Evolutionary conservation across 23 tunicate species (phyloP).

Genomic region (Halocynthia aurantium): DNA sequence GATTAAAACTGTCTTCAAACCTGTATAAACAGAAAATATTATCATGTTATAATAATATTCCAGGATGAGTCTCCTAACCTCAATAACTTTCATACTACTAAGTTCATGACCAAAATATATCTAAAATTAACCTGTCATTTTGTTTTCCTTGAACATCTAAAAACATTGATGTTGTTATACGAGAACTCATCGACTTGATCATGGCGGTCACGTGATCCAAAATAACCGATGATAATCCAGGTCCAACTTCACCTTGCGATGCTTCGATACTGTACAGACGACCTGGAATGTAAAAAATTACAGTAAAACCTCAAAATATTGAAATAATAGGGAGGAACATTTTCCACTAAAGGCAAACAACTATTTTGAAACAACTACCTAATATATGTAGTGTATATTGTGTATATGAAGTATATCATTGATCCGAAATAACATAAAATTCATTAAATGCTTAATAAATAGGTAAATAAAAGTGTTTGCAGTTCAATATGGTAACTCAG

Average conservation of each 20-base stretch:
- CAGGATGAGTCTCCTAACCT: no score
- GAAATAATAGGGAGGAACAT: no score
- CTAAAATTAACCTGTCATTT: constrained; percentile 49
- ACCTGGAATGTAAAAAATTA: constrained; percentile 18
- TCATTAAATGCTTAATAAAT: no score
- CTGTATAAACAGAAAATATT: constrained; percentile 20
- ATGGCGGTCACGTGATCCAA: constrained; percentile 56
- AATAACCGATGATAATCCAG: constrained; percentile 46
- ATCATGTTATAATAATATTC: background rate
- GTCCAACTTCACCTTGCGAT: constrained; percentile 49
- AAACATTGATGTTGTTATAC: constrained; percentile 66
- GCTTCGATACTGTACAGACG: constrained; percentile 49
- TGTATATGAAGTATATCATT: no score
- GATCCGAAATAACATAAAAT: no score
- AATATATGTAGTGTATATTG: no score
- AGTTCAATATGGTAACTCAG: no score
- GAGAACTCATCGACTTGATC: constrained; percentile 26
- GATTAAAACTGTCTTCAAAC: constrained; percentile 60
- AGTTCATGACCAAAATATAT: background rate
- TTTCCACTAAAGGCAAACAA: no score
- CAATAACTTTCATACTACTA: no score
- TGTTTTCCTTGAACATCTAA: constrained; percentile 60
- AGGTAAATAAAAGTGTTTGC: no score
- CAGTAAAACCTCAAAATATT: no score
- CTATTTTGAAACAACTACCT: no score